Evolutionary conservation across 2,797 vertebrate genomes (phyloP).

Genomic region (Mionectes olivaceus): DNA sequence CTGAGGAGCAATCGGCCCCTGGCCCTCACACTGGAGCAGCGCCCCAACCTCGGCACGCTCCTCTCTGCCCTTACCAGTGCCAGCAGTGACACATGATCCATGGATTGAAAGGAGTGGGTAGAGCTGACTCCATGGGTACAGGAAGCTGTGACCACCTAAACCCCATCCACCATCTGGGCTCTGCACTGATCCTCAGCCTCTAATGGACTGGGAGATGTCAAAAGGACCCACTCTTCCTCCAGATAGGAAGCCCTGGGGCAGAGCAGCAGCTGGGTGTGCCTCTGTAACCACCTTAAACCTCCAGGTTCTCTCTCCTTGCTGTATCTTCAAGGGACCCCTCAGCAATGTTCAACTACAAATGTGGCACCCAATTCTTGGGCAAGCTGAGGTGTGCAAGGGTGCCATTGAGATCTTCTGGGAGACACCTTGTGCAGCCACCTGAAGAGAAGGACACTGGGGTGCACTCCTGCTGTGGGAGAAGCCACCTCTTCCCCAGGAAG

Average conservation of each 20-base stretch:
- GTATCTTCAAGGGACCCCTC: not conserved
- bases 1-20: not conserved
- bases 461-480: not conserved
- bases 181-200: not conserved
- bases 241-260: not conserved
- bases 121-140: not conserved
- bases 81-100: not conserved
- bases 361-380: not conserved
- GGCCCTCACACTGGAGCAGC: not conserved
- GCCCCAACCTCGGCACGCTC: not conserved
- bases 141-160: not conserved
- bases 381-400: not conserved
- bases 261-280: not conserved
- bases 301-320: not conserved
- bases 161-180: not conserved
- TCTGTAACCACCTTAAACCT: not conserved
- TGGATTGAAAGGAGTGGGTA: slow-evolving; percentile 31
- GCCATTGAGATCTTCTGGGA: not conserved
- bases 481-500: not conserved
- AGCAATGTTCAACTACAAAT: not conserved
- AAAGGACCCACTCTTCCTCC: not conserved
- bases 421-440: not conserved
- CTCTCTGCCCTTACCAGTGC: not conserved
- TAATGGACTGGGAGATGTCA: not conserved
- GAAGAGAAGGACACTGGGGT: not conserved